A percentile compares a stretch with the other conserved stretches of the same genome.
These are phyloP conservation scores for Oncorhynchus nerka DNA, from an alignment of 2,113 vertebrate species.

Conservation along the genomic window DNA sequence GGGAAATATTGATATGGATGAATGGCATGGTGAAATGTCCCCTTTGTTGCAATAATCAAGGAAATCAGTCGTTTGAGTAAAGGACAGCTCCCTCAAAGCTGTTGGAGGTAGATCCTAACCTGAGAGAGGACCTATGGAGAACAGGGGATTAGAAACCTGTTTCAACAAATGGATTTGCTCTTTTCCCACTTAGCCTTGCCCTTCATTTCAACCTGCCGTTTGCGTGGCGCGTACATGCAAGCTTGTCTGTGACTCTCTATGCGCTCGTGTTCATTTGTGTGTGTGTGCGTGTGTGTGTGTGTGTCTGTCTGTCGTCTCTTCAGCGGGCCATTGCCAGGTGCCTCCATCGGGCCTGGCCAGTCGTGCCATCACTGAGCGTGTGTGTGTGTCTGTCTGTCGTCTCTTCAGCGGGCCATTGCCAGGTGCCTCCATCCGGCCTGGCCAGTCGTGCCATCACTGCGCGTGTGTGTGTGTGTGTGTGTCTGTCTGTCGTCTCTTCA, in stretches of 20 bases:
- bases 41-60: slow-evolving; percentile 75
- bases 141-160: slow-evolving; percentile 59
- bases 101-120: slow-evolving; percentile 65
- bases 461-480: no score
- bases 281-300: not conserved
- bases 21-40: slow-evolving; percentile 68
- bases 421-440: no score
- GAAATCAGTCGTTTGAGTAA: slow-evolving; percentile 62
- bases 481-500: no score
- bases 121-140: slow-evolving; percentile 44
- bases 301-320: not conserved
- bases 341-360: slow-evolving; percentile 62
- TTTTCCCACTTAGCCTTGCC: slow-evolving; percentile 51
- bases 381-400: no score
- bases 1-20: slow-evolving; percentile 70
- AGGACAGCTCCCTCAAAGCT: slow-evolving; percentile 68
- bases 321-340: not conserved
- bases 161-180: slow-evolving; percentile 67
- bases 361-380: slow-evolving; percentile 52
- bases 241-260: not conserved
- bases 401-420: no score
- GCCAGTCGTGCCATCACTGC: no score
- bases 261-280: slow-evolving; percentile 16
- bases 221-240: slow-evolving; percentile 20
- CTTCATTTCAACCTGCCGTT: not conserved